These are phyloP conservation scores for Catharus minimus DNA, from an alignment of 2,113 vertebrate genomes.

Conservation along the genomic window DNA sequence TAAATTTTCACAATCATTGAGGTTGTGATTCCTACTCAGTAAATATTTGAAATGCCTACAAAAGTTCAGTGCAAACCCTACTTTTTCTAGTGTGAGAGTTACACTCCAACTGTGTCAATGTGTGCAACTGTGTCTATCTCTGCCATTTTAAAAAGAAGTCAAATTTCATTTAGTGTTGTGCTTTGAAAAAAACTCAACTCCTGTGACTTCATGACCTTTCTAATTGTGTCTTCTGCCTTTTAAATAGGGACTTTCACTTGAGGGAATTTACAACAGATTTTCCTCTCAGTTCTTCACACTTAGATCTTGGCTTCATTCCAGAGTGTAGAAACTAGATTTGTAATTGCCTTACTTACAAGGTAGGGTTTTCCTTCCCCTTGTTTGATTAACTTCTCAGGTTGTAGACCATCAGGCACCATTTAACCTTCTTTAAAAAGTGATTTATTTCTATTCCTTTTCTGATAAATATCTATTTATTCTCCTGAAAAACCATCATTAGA, in stretches of 20 bases:
- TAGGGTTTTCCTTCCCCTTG: background rate
- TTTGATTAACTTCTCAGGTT: constrained; percentile 10
- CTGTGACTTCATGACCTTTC: constrained; percentile 29
- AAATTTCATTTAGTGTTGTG: background rate
- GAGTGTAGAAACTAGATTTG: constrained; percentile 15
- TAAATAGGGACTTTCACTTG: constrained; percentile 16
- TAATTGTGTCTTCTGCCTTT: background rate
- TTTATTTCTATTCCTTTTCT: constrained; percentile 1
- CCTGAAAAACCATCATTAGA: background rate
- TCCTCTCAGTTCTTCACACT: background rate
- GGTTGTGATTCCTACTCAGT: background rate
- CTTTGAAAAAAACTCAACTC: constrained; percentile 1
- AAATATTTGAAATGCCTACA: background rate
- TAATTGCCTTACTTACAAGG: constrained; percentile 46
- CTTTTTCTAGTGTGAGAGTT: background rate
- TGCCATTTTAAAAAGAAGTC: background rate
- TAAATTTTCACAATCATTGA: background rate
- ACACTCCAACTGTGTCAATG: background rate
- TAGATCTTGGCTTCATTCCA: constrained; percentile 6
- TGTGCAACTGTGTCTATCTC: background rate
- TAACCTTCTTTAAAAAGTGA: background rate
- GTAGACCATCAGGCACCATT: background rate
- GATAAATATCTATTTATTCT: background rate
- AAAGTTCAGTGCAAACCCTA: background rate
- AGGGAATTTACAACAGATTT: constrained; percentile 43